A percentile compares a stretch with the other conserved stretches of the same genome.
Evolutionary conservation across 1,140 invertebrate species (phyloP).

Genomic region (Armadillidium nasatum): DNA sequence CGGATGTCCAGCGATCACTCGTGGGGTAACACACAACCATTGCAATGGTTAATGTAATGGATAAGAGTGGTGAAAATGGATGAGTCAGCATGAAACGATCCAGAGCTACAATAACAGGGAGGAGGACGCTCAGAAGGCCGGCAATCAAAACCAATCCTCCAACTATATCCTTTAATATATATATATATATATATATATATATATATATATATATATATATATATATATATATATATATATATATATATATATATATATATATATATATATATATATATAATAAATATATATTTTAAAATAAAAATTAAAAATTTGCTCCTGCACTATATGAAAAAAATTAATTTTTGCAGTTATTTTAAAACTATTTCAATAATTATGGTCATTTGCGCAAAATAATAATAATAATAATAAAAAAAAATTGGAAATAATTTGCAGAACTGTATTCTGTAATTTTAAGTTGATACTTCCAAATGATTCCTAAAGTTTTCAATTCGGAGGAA

Average conservation of each 20-base stretch:
- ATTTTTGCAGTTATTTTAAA: not conserved
- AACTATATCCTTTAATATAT: constrained; percentile 60
- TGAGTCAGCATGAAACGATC: constrained; percentile 68
- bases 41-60: constrained; percentile 61
- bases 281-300: no score
- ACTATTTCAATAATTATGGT: not conserved
- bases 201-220: constrained; percentile 9
- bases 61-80: constrained; percentile 60
- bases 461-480: no score
- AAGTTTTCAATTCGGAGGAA: no score
- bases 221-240: not conserved
- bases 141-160: constrained; percentile 65
- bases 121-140: constrained; percentile 62
- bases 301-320: no score
- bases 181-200: not conserved
- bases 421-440: no score
- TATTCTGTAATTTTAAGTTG: no score
- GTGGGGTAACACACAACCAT: constrained; percentile 60
- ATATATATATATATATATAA: constrained; percentile 10
- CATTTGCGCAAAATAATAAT: no score
- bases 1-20: constrained; percentile 73
- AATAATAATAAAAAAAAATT: no score
- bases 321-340: not conserved
- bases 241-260: constrained; percentile 4
- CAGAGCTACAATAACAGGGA: constrained; percentile 67